Conservation (phyloP, 2,797 vertebrate species). For the Heliangelus exortis region DNA sequence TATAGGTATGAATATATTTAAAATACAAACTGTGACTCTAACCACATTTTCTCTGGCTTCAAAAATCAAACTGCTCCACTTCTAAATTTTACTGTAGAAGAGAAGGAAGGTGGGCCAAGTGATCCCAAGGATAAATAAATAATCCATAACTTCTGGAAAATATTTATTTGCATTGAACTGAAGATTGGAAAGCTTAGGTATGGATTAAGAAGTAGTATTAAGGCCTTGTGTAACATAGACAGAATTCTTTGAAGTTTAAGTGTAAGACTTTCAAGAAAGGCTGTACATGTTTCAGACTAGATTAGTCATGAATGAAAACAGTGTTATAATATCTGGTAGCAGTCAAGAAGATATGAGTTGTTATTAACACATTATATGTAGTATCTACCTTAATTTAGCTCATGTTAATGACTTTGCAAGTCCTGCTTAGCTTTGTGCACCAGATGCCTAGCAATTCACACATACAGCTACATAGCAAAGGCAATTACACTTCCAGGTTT, state of each 20-base stretch:
- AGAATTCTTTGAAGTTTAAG: neutral
- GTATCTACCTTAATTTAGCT: neutral
- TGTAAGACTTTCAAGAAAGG: neutral
- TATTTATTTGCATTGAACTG: neutral
- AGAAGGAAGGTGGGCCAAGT: neutral
- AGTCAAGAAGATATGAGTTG: neutral
- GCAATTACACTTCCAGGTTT: constrained; percentile 36
- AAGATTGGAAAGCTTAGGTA: neutral
- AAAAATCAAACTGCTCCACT: neutral
- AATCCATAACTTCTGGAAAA: neutral
- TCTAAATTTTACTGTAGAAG: neutral
- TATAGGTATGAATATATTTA: neutral
- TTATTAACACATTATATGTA: neutral
- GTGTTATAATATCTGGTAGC: neutral
- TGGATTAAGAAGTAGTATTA: neutral
- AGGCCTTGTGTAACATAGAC: neutral
- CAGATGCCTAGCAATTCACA: neutral
- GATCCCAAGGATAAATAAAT: neutral
- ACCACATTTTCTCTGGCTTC: neutral
- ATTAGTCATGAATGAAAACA: neutral
- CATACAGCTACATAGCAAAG: neutral
- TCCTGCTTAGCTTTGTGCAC: neutral
- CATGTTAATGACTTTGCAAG: neutral
- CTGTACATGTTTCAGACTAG: neutral
- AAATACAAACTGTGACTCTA: neutral